phyloP scores from a whole-genome alignment of 2,113 vertebrate genomes.

The Corvus moneduloides region DNA sequence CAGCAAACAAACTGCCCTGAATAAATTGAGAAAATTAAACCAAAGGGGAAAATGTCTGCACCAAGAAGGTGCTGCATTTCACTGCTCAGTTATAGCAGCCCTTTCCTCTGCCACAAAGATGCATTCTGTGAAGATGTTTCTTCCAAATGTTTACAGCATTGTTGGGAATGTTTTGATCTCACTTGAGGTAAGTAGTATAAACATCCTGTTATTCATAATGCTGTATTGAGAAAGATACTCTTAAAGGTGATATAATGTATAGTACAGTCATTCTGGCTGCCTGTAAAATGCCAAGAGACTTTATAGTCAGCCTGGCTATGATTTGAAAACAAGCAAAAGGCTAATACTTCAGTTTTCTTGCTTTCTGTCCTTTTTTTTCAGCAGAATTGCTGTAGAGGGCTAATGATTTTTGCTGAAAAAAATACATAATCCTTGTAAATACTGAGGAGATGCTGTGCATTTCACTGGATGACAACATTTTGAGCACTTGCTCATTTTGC shows the following conservation, averaged over 20 bases:
- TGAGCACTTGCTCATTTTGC: background rate
- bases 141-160: background rate
- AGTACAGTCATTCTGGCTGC: background rate
- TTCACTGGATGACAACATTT: background rate
- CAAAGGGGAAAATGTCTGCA: fast-evolving
- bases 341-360: background rate
- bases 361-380: background rate
- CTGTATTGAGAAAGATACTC: background rate
- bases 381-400: background rate
- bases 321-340: background rate
- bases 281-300: background rate
- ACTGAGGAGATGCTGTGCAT: background rate
- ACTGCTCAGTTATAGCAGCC: background rate
- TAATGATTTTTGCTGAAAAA: constrained; percentile 30
- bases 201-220: background rate
- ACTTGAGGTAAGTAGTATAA: background rate
- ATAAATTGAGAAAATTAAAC: background rate
- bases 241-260: background rate
- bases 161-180: background rate
- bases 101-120: background rate
- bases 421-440: background rate
- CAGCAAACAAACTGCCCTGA: background rate
- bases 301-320: background rate
- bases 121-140: background rate
- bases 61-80: background rate